Percentiles rank a stretch among this genome's conserved stretches.
Evolutionary conservation across 2,113 vertebrate genomes (phyloP).

Genomic region (Phoxinus phoxinus): DNA sequence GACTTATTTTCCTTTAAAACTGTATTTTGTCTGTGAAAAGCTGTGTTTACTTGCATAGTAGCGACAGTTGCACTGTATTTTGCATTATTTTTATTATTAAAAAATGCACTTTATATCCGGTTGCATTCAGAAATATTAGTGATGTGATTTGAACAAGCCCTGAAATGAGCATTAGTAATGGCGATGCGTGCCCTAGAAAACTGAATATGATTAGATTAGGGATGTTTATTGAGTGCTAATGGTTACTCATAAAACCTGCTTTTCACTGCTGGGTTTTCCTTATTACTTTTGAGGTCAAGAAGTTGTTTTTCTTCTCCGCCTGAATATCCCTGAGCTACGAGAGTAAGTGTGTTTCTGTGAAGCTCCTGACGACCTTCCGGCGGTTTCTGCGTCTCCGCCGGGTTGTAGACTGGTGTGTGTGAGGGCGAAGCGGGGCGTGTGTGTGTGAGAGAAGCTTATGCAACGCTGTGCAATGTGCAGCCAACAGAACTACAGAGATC

Average conservation of each 20-base stretch:
- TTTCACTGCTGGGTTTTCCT: background rate
- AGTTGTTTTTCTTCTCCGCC: background rate
- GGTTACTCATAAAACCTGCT: background rate
- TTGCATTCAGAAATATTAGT: background rate
- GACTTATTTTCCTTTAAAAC: no score
- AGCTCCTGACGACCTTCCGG: background rate
- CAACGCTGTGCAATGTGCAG: constrained; percentile 68
- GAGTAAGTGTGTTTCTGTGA: background rate
- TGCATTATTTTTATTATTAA: no score
- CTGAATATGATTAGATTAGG: background rate
- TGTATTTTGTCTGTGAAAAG: no score
- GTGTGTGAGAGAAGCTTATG: no score
- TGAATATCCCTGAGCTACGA: background rate
- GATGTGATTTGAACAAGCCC: background rate
- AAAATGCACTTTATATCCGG: background rate
- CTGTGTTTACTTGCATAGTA: no score
- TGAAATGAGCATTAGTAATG: background rate
- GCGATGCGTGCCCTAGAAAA: background rate
- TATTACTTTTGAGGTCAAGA: background rate
- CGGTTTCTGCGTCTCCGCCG: constrained; percentile 24
- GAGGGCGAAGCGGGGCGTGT: constrained; percentile 41
- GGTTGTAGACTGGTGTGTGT: constrained; percentile 46
- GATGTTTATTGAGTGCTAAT: background rate
- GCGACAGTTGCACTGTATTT: no score
- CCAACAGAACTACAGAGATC: constrained; percentile 55